These are phyloP conservation scores for Anomalospiza imberbis DNA, from an alignment of 2,797 vertebrate species.

Conservation along the genomic window DNA sequence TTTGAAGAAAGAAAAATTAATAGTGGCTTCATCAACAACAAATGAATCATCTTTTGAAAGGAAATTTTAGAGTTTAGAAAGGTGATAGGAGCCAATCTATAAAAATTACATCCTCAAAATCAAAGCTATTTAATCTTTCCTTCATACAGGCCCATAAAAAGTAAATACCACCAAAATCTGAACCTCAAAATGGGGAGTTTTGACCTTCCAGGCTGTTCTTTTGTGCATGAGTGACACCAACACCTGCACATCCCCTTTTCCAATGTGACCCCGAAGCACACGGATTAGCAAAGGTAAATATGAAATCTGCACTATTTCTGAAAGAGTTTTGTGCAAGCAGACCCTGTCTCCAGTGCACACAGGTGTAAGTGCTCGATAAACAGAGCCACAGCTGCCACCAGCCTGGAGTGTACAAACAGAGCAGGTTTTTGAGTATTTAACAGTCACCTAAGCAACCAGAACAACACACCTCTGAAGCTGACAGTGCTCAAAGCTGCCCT, in stretches of 20 bases:
- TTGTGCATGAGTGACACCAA: background rate
- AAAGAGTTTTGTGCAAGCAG: background rate
- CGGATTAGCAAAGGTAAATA: background rate
- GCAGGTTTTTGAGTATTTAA: background rate
- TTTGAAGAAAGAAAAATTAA: background rate
- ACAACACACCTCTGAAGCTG: background rate
- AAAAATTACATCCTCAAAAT: background rate
- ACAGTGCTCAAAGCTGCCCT: background rate
- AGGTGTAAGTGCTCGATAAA: background rate
- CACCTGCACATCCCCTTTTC: background rate
- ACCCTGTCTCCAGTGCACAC: background rate
- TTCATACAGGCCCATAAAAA: accelerated
- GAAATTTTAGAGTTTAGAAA: background rate
- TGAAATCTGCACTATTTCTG: background rate
- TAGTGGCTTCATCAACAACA: background rate
- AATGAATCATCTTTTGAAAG: background rate
- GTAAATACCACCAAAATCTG: background rate
- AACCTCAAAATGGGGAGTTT: background rate
- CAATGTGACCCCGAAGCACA: background rate
- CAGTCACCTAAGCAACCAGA: background rate
- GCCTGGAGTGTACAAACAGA: background rate
- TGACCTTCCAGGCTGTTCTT: background rate
- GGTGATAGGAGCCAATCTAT: background rate
- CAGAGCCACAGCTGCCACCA: background rate
- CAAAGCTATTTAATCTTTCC: background rate